Base-by-base conservation (phyloP, 2,113 vertebrate species). In the Limanda limanda region DNA sequence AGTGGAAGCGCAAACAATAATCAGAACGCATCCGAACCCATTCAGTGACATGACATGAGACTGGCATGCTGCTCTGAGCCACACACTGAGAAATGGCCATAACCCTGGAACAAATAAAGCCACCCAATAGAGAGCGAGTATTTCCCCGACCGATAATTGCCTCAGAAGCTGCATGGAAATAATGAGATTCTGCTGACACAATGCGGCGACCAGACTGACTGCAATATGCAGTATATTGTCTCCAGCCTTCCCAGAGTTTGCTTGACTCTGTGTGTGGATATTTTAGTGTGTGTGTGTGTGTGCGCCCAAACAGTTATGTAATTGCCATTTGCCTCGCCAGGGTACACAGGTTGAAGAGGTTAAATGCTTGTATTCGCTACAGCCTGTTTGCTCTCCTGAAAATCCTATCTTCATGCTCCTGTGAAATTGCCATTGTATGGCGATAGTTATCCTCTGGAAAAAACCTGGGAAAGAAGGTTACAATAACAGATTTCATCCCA, bases 291-390 rank as follows among this genome's bases (percentile, higher is more conserved):
- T 45, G 25, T 61, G 52, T 45, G 24, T 68, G 59, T 45, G 42
- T 23, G 35, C 9, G 9, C 11, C 57, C 54, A 69, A 83, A 81
- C 70, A 69, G 79, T 85, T 77, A 65, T 81, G 69, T 79, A 61
- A 88, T 84, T 83, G 70, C 68, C 66, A 67, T 79, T 85, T 83
- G 58, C 79, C 70, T 81, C 54, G 48, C n/a, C 76, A 75, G 79
- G 62, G 56, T 68, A 51, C 73, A 74, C 67, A 64, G 82, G 78
- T 73, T 67, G 42, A 67, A 71, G 78, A 89, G 89, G 87, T 90
- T 84, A 91, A 91, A 84, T 79, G 78, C 52, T 84, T 87, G 84
- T 79, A 76, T 91, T 89, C 86, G 83, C 78, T 71, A n/a, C 63
- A 70, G 72, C 67, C 78, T 76, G 74, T 89, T 90, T 85, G 56